Conservation (phyloP, 1,140 invertebrate species). For the Zeugodacus cucurbitae region DNA sequence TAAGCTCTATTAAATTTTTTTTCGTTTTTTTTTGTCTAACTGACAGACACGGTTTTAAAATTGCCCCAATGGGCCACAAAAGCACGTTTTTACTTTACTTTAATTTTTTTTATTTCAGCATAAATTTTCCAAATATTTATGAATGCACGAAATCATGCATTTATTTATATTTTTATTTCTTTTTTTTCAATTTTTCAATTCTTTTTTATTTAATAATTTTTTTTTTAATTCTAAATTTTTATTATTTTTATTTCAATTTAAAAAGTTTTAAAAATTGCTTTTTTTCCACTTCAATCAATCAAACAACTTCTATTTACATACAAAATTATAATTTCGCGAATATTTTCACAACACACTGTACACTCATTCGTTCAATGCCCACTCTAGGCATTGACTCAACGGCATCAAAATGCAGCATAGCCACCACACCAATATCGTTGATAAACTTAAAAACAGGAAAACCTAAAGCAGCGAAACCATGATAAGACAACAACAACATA, state of each 20-base stretch:
- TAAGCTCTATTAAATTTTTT: too few species aligned
- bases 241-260: neutral
- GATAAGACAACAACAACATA: conserved; percentile 67
- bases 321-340: neutral
- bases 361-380: neutral
- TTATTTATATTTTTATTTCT: neutral
- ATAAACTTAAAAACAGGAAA: conserved; percentile 34
- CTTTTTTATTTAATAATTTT: neutral
- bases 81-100: neutral
- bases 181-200: neutral
- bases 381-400: neutral
- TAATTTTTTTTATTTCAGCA: neutral
- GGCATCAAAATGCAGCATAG: neutral
- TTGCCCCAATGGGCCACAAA: too few species aligned
- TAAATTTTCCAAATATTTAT: neutral
- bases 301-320: neutral
- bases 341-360: neutral
- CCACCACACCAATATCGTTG: conserved; percentile 25
- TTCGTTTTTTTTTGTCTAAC: too few species aligned
- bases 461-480: conserved; percentile 34
- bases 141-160: neutral
- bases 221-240: neutral
- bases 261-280: neutral
- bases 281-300: neutral
- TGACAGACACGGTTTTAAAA: neutral